Evolutionary conservation across 2,113 vertebrate genomes (phyloP).

Genomic region (Corythoichthys intestinalis): DNA sequence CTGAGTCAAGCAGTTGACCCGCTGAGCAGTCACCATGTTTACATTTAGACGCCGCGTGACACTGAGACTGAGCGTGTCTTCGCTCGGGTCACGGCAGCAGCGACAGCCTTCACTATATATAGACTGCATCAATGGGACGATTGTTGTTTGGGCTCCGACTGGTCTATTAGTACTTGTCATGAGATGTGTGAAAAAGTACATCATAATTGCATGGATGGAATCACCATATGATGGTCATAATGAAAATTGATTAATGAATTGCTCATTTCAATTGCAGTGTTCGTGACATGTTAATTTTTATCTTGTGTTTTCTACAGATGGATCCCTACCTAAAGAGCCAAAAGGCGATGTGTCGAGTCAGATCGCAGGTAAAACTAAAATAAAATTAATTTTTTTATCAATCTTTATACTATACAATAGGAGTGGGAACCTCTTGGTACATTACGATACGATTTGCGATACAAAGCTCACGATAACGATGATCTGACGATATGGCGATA

Average conservation of each 20-base stretch:
- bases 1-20: slow-evolving; percentile 43
- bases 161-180: slow-evolving; percentile 33
- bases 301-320: slow-evolving; percentile 42
- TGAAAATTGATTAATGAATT: neutral
- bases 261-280: neutral
- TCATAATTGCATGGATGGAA: slow-evolving; percentile 8
- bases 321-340: slow-evolving; percentile 65
- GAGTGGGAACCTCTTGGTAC: too few relatives aligned
- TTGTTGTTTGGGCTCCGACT: slow-evolving; percentile 37
- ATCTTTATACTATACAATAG: too few relatives aligned
- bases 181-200: slow-evolving; percentile 34
- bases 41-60: slow-evolving; percentile 55
- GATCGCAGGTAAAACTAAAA: slow-evolving; percentile 57
- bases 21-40: slow-evolving; percentile 36
- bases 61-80: slow-evolving; percentile 20
- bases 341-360: slow-evolving; percentile 68
- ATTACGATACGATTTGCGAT: too few relatives aligned
- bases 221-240: too few relatives aligned
- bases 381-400: neutral
- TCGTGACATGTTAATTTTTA: neutral
- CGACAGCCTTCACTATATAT: slow-evolving; percentile 22
- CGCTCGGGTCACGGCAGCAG: slow-evolving; percentile 20
- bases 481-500: too few relatives aligned
- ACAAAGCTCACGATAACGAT: too few relatives aligned
- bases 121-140: slow-evolving; percentile 38